Base-by-base conservation (phyloP, 2,797 vertebrate species). In the Decapterus maruadsi region DNA sequence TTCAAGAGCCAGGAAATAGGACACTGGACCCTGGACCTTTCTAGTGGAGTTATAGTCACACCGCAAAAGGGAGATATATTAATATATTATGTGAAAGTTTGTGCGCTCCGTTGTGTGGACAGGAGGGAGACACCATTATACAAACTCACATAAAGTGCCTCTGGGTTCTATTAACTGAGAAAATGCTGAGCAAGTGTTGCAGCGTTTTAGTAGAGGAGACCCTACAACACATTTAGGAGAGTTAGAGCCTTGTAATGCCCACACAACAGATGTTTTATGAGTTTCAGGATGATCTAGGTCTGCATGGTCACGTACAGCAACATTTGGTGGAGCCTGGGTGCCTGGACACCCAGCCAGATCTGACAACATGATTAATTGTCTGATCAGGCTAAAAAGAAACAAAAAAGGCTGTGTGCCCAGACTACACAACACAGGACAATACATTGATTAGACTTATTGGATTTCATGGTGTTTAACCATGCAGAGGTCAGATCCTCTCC, bases 391-490 rank as follows among this genome's bases (percentile, higher is more conserved):
- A 46, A 66, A 77, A 83, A 61, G 57, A 58, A 69, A 68, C 4
- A 66, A 45, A 65, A 68, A 68, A 6, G 4, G 40, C 50, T 59
- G 68, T 77, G 43, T 72, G 67, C 50, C 54, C 4, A 43, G 17
- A 74, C 34, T 59, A 68, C 54, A 72, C 77, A 75, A 79, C 70
- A 75, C 43, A 34, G 46, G 31, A 57, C 65, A 43, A 43, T 48
- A 54, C 17, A 86, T 71, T 84, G 72, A 90, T 83, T 85, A 20
- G 46, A 72, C 40, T 69, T 62, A 86, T 78, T 87, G 85, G 64
- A 87, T 90, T 82, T 79, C 17, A 80, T 66, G 68, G 29, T 46
- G 61, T 83, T 61, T 73, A 88, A 86, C 88, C 55, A 84, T 70
- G 54, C 62, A 77, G 36, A 80, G 17, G 66, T 82, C 72, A 66